A percentile compares a stretch with the other conserved stretches of the same genome.
These are phyloP conservation scores for Bothrops jararaca DNA, from an alignment of 2,113 vertebrate genomes.

Conservation along the genomic window DNA sequence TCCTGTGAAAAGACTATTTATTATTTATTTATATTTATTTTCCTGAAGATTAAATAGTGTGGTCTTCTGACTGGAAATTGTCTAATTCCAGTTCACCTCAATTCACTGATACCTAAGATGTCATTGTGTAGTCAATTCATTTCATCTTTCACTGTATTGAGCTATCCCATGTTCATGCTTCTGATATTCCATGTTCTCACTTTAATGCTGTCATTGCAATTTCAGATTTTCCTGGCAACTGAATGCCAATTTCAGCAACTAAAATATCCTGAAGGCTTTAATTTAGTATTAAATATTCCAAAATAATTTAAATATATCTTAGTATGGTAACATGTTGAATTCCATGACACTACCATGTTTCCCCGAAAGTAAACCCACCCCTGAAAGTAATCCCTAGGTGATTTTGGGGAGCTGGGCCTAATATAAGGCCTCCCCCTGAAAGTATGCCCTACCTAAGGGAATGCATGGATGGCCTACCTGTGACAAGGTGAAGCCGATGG, in stretches of 20 bases:
- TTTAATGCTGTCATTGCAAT: neutral
- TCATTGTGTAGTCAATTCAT: neutral
- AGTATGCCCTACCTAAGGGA: too few relatives aligned
- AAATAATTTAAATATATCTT: neutral
- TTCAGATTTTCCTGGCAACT: neutral
- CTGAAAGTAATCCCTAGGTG: too few relatives aligned
- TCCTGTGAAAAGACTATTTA: neutral
- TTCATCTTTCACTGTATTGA: neutral
- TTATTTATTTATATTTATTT: neutral
- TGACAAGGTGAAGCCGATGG: too few relatives aligned
- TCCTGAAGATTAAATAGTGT: neutral
- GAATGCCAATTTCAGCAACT: neutral
- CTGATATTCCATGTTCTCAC: neutral
- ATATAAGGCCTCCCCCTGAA: too few relatives aligned
- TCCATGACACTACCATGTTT: neutral
- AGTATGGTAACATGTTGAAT: neutral
- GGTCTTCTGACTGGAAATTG: neutral
- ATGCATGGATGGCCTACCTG: too few relatives aligned
- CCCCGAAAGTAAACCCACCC: too few relatives aligned
- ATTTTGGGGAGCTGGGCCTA: too few relatives aligned
- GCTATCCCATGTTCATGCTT: neutral
- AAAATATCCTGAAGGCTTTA: neutral
- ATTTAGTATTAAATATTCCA: neutral
- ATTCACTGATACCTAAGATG: neutral
- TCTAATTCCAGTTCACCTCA: neutral